A percentile compares a stretch with the other conserved stretches of the same genome.
Conservation (phyloP, 2,113 vertebrate genomes). For the Pachyramphus minor region DNA sequence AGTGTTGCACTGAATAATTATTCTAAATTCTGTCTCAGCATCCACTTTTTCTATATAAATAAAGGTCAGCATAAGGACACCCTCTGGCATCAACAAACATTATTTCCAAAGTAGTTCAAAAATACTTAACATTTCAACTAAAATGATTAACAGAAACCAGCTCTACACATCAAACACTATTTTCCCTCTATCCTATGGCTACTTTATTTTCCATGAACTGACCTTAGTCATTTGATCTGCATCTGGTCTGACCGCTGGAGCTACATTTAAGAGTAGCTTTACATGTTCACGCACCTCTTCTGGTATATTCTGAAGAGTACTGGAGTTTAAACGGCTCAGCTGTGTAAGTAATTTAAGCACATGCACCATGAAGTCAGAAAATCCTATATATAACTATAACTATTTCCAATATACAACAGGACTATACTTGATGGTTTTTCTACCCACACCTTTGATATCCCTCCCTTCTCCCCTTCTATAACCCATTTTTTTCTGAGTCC, state of each 20-base stretch:
- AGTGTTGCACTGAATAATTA: neutral
- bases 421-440: neutral
- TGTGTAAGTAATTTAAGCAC: slow-evolving; percentile 60
- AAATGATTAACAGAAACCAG: neutral
- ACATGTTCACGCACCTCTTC: slow-evolving; percentile 92
- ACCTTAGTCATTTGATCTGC: slow-evolving; percentile 99
- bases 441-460: neutral
- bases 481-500: neutral
- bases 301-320: slow-evolving; percentile 83
- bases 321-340: slow-evolving; percentile 89
- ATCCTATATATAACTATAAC: neutral
- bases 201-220: slow-evolving; percentile 8
- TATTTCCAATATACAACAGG: neutral
- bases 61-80: neutral
- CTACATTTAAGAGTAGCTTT: slow-evolving; percentile 93
- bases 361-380: slow-evolving; percentile 20
- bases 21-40: neutral
- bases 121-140: neutral
- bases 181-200: neutral
- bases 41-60: neutral
- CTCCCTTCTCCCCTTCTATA: neutral
- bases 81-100: neutral
- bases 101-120: neutral
- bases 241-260: slow-evolving; percentile 90
- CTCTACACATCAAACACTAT: neutral